phyloP scores from a whole-genome alignment of 2,113 vertebrate species.

The Chionomys nivalis region DNA sequence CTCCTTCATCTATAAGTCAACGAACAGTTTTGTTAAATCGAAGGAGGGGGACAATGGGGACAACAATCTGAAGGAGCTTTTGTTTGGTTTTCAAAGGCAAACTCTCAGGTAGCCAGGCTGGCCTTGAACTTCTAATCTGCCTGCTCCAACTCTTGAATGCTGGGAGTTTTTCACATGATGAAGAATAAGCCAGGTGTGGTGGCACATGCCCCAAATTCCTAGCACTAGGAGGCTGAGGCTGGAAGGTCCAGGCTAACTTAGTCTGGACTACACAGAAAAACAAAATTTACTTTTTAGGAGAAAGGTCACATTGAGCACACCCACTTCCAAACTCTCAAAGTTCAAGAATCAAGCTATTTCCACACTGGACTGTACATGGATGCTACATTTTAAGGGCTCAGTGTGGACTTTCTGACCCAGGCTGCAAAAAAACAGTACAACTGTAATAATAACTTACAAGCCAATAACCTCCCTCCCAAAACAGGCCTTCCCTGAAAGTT shows the following conservation, averaged over 20 bases:
- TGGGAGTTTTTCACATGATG: background rate
- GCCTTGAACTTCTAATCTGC: background rate
- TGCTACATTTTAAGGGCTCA: constrained; percentile 24
- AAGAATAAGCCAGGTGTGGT: background rate
- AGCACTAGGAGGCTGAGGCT: background rate
- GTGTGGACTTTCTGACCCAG: background rate
- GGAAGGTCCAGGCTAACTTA: too few relatives aligned
- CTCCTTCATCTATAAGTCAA: background rate
- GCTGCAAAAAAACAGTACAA: constrained; percentile 45
- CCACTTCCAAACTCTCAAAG: background rate
- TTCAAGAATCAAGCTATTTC: background rate
- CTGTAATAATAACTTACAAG: constrained; percentile 41
- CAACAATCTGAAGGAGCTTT: background rate
- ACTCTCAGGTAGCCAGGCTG: background rate
- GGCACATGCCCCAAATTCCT: background rate
- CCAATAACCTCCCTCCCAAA: constrained; percentile 15
- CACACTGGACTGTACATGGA: background rate
- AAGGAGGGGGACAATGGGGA: background rate
- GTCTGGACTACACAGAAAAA: background rate
- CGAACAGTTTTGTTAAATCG: background rate
- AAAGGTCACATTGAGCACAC: background rate
- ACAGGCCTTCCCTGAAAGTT: constrained; percentile 2
- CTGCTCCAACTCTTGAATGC: background rate
- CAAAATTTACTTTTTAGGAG: background rate
- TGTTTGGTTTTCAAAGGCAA: background rate